Conservation (phyloP, 1,140 invertebrate genomes). For the Teleogryllus occipitalis region DNA sequence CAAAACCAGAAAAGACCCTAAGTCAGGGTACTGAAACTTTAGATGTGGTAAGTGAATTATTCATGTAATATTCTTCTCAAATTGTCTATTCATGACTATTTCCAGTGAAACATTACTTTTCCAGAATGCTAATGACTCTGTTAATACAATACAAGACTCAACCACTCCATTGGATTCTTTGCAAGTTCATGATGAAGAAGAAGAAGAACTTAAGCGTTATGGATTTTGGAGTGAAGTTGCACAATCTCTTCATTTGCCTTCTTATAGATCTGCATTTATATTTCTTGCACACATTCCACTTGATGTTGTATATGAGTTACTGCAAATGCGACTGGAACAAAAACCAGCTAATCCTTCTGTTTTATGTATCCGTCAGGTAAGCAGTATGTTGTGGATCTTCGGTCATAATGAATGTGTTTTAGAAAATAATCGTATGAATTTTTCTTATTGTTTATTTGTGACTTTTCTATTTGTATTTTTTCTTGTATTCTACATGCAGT, state of each 20-base stretch:
- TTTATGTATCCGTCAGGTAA: constrained; percentile 69
- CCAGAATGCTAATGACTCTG: not conserved
- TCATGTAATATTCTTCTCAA: too few species aligned
- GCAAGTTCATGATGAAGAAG: constrained; percentile 31
- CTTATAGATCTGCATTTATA: constrained; percentile 71
- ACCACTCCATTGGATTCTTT: not conserved
- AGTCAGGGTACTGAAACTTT: not conserved
- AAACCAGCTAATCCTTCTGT: constrained; percentile 74
- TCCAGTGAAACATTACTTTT: constrained; percentile 23
- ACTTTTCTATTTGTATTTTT: too few species aligned
- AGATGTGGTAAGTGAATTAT: constrained; percentile 13
- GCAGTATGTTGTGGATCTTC: not conserved
- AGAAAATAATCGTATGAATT: not conserved
- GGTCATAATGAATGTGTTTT: too few species aligned
- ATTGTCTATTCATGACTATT: too few species aligned
- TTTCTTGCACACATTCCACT: constrained; percentile 73
- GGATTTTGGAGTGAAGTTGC: constrained; percentile 73
- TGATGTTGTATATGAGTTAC: constrained; percentile 81
- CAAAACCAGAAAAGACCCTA: constrained; percentile 38
- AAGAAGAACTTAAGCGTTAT: constrained; percentile 48
- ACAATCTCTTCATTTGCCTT: constrained; percentile 64
- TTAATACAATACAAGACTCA: not conserved
- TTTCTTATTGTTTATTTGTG: not conserved
- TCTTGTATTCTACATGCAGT: too few species aligned
- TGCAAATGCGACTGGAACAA: constrained; percentile 73